These are phyloP conservation scores for Drosophila kohkoa DNA, from an alignment of 1,140 invertebrate genomes.

Conservation along the genomic window DNA sequence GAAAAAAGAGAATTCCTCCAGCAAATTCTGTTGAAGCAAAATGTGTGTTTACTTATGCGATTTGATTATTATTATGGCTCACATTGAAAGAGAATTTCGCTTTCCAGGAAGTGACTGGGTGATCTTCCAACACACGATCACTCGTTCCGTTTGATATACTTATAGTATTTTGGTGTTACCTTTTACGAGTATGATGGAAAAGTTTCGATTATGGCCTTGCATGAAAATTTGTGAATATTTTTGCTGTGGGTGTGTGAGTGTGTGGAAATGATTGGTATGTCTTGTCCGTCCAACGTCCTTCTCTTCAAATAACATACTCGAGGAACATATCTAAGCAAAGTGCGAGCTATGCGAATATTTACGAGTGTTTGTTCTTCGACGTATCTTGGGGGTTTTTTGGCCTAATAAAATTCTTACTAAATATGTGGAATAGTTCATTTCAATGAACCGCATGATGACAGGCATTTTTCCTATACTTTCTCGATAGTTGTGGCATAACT, in stretches of 20 bases:
- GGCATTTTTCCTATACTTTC: conserved; percentile 28
- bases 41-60: conserved; percentile 37
- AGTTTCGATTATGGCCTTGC: conserved; percentile 49
- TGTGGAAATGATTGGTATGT: conserved; percentile 35
- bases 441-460: conserved; percentile 61
- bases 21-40: conserved; percentile 56
- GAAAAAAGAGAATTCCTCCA: conserved; percentile 50
- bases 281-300: background rate
- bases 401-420: conserved; percentile 51
- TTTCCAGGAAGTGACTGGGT: conserved; percentile 63
- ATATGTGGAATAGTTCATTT: conserved; percentile 55
- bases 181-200: conserved; percentile 51
- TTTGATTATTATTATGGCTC: conserved; percentile 33
- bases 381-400: conserved; percentile 43
- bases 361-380: conserved; percentile 44
- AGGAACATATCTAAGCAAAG: conserved; percentile 1
- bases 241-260: conserved; percentile 3
- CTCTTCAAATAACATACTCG: background rate
- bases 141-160: conserved; percentile 52
- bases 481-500: background rate
- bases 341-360: conserved; percentile 33
- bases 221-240: conserved; percentile 36
- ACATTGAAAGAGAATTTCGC: conserved; percentile 46
- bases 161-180: conserved; percentile 3
- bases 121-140: conserved; percentile 5